Evolutionary conservation across 2,888 invertebrate species (phyloP).

Genomic region (Nemoura dubitans): DNA sequence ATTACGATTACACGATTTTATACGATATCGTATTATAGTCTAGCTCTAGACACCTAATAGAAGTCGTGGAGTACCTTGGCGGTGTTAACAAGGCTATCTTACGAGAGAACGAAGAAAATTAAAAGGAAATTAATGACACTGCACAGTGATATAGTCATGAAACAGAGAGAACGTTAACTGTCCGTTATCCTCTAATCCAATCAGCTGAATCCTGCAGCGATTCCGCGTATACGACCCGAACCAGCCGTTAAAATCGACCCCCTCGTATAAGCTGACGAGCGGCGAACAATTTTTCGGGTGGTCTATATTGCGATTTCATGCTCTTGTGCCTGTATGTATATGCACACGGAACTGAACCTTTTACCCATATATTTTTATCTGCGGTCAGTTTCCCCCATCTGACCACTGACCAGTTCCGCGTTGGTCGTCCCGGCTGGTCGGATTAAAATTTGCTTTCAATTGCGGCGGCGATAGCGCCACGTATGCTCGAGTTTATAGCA

Average conservation of each 20-base stretch:
- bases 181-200: neutral
- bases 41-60: no score
- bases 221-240: neutral
- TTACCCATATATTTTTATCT: neutral
- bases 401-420: neutral
- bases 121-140: no score
- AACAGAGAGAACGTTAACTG: no score
- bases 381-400: neutral
- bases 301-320: neutral
- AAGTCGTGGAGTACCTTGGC: no score
- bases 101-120: no score
- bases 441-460: slow-evolving; percentile 12
- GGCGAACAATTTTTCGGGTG: neutral
- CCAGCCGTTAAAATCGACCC: neutral
- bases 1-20: no score
- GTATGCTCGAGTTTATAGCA: neutral
- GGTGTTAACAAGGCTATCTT: no score
- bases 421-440: neutral
- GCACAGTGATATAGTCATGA: no score
- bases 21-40: no score
- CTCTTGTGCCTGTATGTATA: neutral
- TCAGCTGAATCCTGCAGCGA: neutral
- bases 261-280: neutral
- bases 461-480: neutral
- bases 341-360: neutral